Conservation (phyloP, 2,888 invertebrate species). For the Drosophila atripex region DNA sequence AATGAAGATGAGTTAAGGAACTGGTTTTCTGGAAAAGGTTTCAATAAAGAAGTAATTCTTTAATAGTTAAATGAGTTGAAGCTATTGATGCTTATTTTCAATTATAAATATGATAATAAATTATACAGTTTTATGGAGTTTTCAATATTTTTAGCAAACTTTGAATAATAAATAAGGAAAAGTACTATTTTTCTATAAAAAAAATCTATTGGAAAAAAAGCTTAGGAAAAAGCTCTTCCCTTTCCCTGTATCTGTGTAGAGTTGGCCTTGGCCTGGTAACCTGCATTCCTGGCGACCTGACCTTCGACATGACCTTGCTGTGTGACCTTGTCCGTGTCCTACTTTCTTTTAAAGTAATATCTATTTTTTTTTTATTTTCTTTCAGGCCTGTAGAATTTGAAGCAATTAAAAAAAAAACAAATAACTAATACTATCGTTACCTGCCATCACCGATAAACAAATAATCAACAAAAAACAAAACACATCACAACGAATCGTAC, state of each 20-base stretch:
- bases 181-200: not conserved
- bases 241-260: conserved; percentile 7
- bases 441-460: conserved; percentile 36
- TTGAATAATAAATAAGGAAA: not conserved
- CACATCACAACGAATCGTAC: conserved; percentile 60
- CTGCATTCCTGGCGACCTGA: conserved; percentile 21
- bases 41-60: not conserved
- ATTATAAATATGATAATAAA: not conserved
- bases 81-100: not conserved
- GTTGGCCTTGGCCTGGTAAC: conserved; percentile 63
- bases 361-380: conserved; percentile 9
- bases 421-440: conserved; percentile 46
- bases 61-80: not conserved
- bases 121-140: not conserved
- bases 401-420: conserved; percentile 14
- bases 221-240: conserved; percentile 12
- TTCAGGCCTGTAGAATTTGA: not conserved
- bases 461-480: conserved; percentile 3
- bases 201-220: conserved; percentile 14
- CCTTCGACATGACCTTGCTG: conserved; percentile 41
- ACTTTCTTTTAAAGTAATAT: conserved; percentile 1
- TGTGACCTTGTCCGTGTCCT: conserved; percentile 12
- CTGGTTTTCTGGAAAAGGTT: conserved; percentile 1
- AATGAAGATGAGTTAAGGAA: conserved; percentile 13
- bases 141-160: not conserved